Base-by-base conservation (phyloP, 2,888 invertebrate species). In the Luperina testacea region DNA sequence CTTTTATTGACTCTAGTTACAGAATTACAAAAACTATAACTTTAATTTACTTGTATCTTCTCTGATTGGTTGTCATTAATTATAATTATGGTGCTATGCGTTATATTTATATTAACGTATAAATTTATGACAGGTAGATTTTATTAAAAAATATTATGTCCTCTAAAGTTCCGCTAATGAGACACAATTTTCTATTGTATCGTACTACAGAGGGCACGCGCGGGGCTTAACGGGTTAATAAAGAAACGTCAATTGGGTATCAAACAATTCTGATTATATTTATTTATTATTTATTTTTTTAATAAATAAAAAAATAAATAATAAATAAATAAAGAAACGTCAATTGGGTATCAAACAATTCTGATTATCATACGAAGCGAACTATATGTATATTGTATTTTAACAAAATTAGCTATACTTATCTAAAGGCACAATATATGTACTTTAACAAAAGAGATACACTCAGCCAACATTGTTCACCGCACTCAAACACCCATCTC, bases 401-500 rank as follows among this genome's bases (percentile, higher is more conserved):
- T 17, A 57, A 17, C 4, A 59, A 4, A 71, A 42, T n/a, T 42
- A 11, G n/a, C 4, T n/a, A 71, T n/a, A 38, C 11, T 38, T 57
- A 57, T n/a, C 38, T 24, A 24, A 71, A 17, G 0, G 7, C 17
- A 38, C 6, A 53, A 71, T 71, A n/a, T 20, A 32, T 32, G 32
- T 32, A n/a, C n/a, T 42, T 8, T n/a, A 42, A 38, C 20, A 38
- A 71, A 6, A 42, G 17, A 71, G 48, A 48, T 48, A 48, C 13
- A 48, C 38, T 11, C 20, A n/a, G n/a, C 13, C 11, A 20, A 71
- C 17, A 71, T 38, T 7, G n/a, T 38, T 20, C 71, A 57, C 20
- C 17, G 17, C 59, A 59, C 53, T 76, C 38, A 38, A 70, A 85
- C 57, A 64, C 65, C 75, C 27, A 59, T 63, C 69, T 78, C 42